Evolutionary conservation across 2,888 invertebrate genomes (phyloP), one percentile per base, ranked within the genome.

Genomic region (Himalopsyche japonica): DNA sequence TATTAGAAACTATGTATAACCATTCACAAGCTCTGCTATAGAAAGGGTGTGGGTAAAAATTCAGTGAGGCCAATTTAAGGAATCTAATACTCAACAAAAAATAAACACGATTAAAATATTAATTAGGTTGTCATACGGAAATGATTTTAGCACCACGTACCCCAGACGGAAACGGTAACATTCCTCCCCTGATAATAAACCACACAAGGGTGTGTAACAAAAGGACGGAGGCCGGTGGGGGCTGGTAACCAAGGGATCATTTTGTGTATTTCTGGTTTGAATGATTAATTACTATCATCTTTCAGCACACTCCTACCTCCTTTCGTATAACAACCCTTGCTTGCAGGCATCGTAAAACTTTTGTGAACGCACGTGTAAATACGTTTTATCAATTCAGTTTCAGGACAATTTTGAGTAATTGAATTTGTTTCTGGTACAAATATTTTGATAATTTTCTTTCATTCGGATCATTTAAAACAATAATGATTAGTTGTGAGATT

Each of bases 241-340:
- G 76, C 18, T 24, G 76, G 76, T 30, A 76, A 34, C 76, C 34
- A 32, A 76, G 30, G 76, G 76, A 34, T 32, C 32, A 34, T 34
- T 76, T 30, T 76, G 76, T 34, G 76, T 30, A 32, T 30, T 34
- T 76, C 76, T 76, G 76, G 20, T 76, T 34, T 76, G 76, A 76
- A 76, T 76, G 76, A 76, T 76, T 76, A 76, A 76, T 76, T 76
- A 76, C 76, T 76, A 30, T 34, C 76, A 76, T 76, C 76, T 76
- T 34, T 76, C 76, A 76, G 27, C 34, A n/a, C 34, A 30, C 76
- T 43, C 43, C 43, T 15, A 43, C 32, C 76, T 32, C 18, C 32
- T 34, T 20, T 27, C 76, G 32, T 10, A 1, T 20, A 57, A 24
- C 57, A 57, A 57, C 57, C 57, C 57, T 57, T 57, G 57, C 57